Percentiles rank a stretch among this genome's conserved stretches.
Evolutionary conservation across 2,888 invertebrate genomes (phyloP).

Genomic region (Cryptophagus acutangulus): DNA sequence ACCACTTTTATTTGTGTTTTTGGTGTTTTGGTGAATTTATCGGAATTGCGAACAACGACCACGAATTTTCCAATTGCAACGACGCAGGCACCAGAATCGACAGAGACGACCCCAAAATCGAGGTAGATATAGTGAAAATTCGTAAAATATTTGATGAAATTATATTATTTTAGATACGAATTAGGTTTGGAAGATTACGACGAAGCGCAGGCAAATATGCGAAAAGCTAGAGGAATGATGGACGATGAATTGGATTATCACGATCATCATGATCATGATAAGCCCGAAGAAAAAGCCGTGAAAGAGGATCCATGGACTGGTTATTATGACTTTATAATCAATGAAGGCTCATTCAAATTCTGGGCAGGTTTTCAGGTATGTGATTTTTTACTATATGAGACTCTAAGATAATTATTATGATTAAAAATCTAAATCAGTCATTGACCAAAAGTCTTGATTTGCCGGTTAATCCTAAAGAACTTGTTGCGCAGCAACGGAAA

Average conservation of each 20-base stretch:
- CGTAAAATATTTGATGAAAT: background rate
- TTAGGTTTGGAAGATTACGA: conserved; percentile 42
- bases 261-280: conserved; percentile 50
- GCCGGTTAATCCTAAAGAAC: too few relatives aligned
- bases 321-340: conserved; percentile 82
- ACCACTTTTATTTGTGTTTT: conserved; percentile 9
- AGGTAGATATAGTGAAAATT: conserved; percentile 17
- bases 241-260: conserved; percentile 52
- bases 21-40: conserved; percentile 11
- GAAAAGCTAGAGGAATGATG: conserved; percentile 46
- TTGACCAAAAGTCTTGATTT: too few relatives aligned
- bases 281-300: conserved; percentile 54
- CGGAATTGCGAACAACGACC: conserved; percentile 19
- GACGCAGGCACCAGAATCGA: conserved; percentile 23
- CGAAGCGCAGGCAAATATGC: conserved; percentile 36
- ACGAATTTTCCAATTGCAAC: conserved; percentile 35
- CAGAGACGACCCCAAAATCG: conserved; percentile 26
- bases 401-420: conserved; percentile 9
- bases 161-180: conserved; percentile 29
- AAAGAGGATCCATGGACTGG: conserved; percentile 71
- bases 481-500: too few relatives aligned
- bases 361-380: conserved; percentile 81
- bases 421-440: too few relatives aligned
- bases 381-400: conserved; percentile 5
- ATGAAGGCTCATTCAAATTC: conserved; percentile 84